phyloP scores from a whole-genome alignment of 2,797 vertebrate genomes.

The Darevskia mixta region DNA sequence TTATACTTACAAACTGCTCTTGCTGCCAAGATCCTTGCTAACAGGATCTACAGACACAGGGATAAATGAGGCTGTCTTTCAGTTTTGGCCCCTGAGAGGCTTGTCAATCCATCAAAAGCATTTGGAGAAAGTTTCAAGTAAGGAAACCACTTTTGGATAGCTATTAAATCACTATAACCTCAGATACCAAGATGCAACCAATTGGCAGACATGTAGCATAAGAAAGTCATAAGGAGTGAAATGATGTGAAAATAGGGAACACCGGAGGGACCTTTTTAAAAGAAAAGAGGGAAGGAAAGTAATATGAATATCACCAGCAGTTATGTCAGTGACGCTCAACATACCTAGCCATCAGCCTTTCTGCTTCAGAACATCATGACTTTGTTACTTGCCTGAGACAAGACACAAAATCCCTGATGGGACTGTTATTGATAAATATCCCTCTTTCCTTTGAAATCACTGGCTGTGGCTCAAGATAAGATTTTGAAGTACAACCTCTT shows the following conservation, averaged over 20 bases:
- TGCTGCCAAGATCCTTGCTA: constrained; percentile 40
- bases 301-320: constrained; percentile 13
- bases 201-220: constrained; percentile 29
- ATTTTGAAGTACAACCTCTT: constrained; percentile 37
- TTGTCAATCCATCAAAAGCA: constrained; percentile 48
- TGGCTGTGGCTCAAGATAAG: constrained; percentile 45
- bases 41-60: constrained; percentile 6
- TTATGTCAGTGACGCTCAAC: neutral
- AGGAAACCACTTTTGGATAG: constrained; percentile 24
- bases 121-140: constrained; percentile 47
- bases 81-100: constrained; percentile 35
- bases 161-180: constrained; percentile 5
- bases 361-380: constrained; percentile 13
- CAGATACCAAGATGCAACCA: neutral
- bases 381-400: constrained; percentile 24
- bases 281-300: constrained; percentile 41
- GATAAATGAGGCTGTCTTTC: constrained; percentile 33
- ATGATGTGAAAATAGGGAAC: constrained; percentile 20
- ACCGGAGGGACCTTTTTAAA: neutral
- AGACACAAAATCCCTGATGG: neutral
- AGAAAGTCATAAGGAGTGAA: constrained; percentile 52
- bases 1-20: constrained; percentile 27
- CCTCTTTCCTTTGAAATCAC: constrained; percentile 52
- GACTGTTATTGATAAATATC: constrained; percentile 23
- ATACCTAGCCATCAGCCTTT: constrained; percentile 7